These are phyloP conservation scores for Nipponia nippon DNA, from an alignment of 2,113 vertebrate species.

Conservation along the genomic window DNA sequence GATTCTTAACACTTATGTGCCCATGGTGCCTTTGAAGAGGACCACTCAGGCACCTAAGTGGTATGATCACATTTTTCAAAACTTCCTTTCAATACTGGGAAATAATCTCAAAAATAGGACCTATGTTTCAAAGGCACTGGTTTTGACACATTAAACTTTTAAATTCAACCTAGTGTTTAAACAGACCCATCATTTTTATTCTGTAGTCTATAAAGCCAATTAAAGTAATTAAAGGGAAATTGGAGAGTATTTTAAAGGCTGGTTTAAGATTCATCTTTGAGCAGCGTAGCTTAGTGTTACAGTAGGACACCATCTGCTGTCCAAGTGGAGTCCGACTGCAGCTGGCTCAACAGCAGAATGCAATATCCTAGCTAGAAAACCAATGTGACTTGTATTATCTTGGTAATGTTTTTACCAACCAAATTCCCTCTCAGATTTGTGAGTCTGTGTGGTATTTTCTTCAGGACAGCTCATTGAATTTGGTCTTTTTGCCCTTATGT, in stretches of 20 bases:
- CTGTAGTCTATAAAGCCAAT: background rate
- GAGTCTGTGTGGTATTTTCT: background rate
- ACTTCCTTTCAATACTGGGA: background rate
- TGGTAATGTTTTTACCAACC: background rate
- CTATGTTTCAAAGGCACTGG: background rate
- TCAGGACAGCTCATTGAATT: background rate
- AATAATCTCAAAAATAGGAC: background rate
- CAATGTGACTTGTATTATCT: background rate
- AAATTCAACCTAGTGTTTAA: background rate
- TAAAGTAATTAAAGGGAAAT: conserved; percentile 26
- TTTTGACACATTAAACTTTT: background rate
- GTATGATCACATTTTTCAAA: background rate
- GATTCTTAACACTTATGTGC: background rate
- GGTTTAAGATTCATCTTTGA: conserved; percentile 5
- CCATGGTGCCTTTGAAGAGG: background rate
- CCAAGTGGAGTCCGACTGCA: background rate
- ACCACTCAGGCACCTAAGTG: background rate
- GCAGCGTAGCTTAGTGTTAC: background rate
- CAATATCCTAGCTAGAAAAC: background rate
- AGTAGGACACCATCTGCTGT: conserved; percentile 68
- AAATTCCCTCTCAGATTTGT: background rate
- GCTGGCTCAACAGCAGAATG: background rate
- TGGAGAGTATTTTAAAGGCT: conserved; percentile 5
- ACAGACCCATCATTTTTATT: conserved; percentile 22
- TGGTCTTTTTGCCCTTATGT: background rate